phyloP scores from a whole-genome alignment of 2,113 vertebrate genomes.

The Carassius auratus region DNA sequence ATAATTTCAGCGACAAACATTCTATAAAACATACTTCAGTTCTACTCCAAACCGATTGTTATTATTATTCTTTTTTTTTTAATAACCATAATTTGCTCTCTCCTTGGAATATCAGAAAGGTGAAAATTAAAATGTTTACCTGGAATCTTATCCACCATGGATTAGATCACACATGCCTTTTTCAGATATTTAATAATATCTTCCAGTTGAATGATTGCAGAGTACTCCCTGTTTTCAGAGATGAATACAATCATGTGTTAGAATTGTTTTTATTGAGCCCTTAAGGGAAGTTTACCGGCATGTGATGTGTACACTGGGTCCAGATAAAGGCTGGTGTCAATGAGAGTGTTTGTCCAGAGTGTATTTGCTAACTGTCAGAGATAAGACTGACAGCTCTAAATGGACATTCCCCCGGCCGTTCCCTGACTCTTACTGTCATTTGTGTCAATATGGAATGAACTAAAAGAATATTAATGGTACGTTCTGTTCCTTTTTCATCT shows the following conservation, averaged over 20 bases:
- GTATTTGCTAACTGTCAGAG: slow-evolving; percentile 36
- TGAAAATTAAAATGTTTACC: neutral
- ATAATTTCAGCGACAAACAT: too few species aligned
- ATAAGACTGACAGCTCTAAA: slow-evolving; percentile 24
- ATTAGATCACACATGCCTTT: neutral
- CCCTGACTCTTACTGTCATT: slow-evolving; percentile 5
- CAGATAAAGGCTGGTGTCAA: slow-evolving; percentile 31
- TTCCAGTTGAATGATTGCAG: slow-evolving; percentile 2
- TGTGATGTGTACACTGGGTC: slow-evolving; percentile 26
- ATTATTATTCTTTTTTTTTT: too few species aligned
- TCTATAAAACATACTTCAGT: too few species aligned
- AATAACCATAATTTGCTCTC: too few species aligned
- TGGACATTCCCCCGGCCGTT: neutral
- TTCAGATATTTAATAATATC: neutral
- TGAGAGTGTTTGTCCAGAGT: neutral
- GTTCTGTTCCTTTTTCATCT: neutral
- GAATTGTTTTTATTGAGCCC: neutral
- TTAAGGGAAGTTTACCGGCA: neutral
- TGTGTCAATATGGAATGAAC: slow-evolving; percentile 4
- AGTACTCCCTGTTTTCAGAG: neutral
- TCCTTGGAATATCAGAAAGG: too few species aligned
- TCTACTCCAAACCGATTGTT: too few species aligned
- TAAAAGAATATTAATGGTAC: neutral
- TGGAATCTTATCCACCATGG: neutral
- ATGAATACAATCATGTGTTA: neutral